A percentile compares a stretch with the other conserved stretches of the same genome.
These are phyloP conservation scores for Molossus molossus DNA, from an alignment of 2,797 vertebrate species.

Conservation along the genomic window DNA sequence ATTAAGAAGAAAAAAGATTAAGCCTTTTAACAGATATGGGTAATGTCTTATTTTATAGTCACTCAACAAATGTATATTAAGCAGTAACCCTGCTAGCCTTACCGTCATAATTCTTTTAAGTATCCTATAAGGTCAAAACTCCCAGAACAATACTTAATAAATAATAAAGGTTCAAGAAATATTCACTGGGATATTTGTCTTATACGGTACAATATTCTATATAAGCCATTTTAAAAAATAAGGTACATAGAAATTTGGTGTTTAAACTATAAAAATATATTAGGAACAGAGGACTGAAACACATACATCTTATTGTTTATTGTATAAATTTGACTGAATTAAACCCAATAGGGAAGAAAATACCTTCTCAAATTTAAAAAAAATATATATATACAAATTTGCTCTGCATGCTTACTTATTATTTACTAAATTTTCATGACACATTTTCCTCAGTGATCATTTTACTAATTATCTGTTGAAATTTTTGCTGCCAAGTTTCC, in stretches of 20 bases:
- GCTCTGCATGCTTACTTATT: constrained; percentile 40
- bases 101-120: constrained; percentile 38
- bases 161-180: background rate
- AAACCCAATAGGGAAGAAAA: background rate
- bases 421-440: constrained; percentile 22
- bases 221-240: background rate
- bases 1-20: background rate
- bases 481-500: constrained; percentile 48
- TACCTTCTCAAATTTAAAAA: background rate
- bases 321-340: background rate
- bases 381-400: constrained; percentile 60
- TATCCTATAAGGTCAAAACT: background rate
- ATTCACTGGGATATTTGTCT: background rate
- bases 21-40: background rate
- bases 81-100: background rate
- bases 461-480: constrained; percentile 74
- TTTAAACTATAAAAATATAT: constrained; percentile 22
- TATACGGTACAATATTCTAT: background rate
- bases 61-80: background rate
- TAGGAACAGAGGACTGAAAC: constrained; percentile 24
- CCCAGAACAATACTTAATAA: background rate
- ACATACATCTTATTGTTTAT: background rate
- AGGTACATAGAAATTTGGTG: background rate
- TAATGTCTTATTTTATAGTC: background rate
- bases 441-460: constrained; percentile 62